Evolutionary conservation across 2,888 invertebrate genomes (phyloP).

Genomic region (Therioaphis trifolii): DNA sequence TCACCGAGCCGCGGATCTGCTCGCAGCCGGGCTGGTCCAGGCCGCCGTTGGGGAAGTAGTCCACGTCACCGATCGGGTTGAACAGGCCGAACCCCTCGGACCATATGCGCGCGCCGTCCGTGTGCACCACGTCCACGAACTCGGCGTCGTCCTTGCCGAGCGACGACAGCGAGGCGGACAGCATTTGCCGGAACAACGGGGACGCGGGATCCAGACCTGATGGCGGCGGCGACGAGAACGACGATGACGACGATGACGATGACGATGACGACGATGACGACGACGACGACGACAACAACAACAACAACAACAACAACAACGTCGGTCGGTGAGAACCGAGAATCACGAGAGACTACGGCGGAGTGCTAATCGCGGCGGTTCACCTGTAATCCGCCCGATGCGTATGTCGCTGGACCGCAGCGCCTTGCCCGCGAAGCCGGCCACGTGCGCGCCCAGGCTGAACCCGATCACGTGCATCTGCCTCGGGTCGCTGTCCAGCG

Average conservation of each 20-base stretch:
- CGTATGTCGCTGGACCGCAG: slow-evolving; percentile 70
- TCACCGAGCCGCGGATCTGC: slow-evolving; percentile 73
- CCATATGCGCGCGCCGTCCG: slow-evolving; percentile 74
- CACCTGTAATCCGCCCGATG: slow-evolving; percentile 74
- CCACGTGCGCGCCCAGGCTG: slow-evolving; percentile 75
- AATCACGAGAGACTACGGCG: too few species aligned
- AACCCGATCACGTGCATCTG: slow-evolving; percentile 73
- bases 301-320: too few species aligned
- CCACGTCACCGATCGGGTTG: slow-evolving; percentile 74
- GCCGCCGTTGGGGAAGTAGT: slow-evolving; percentile 75
- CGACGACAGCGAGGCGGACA: slow-evolving; percentile 72
- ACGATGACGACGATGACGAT: slow-evolving; percentile 42
- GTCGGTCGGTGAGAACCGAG: too few species aligned
- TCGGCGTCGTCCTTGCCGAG: slow-evolving; percentile 75
- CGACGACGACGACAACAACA: not conserved
- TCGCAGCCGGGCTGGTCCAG: slow-evolving; percentile 74
- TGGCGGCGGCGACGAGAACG: not conserved
- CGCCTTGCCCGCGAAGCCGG: slow-evolving; percentile 73
- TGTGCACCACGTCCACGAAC: slow-evolving; percentile 78
- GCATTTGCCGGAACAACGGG: slow-evolving; percentile 73
- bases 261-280: too few species aligned
- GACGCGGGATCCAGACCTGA: slow-evolving; percentile 73
- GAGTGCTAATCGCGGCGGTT: not conserved
- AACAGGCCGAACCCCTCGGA: slow-evolving; percentile 74
- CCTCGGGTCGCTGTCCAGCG: slow-evolving; percentile 70